Percentiles rank a stretch among this genome's conserved stretches.
phyloP scores from a whole-genome alignment of 2,888 invertebrate species.

The Acanthosepion pharaonis region DNA sequence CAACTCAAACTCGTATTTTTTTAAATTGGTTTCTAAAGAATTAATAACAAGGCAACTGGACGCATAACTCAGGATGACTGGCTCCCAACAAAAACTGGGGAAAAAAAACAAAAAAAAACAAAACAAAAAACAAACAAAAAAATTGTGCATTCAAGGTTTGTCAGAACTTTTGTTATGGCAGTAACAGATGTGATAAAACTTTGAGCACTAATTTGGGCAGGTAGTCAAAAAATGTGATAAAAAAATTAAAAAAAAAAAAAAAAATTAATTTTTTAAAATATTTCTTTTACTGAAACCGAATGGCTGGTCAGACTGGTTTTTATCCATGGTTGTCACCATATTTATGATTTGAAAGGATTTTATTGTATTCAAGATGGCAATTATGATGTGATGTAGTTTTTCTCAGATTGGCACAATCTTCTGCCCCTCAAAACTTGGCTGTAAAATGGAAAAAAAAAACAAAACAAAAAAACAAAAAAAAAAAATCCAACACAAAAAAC shows the following conservation, averaged over 20 bases:
- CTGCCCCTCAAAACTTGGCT: neutral
- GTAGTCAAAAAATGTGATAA: neutral
- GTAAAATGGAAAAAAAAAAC: neutral
- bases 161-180: neutral
- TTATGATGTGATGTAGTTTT: neutral
- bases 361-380: neutral
- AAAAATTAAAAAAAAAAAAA: neutral
- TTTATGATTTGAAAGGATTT: neutral
- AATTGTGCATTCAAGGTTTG: neutral
- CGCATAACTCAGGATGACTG: constrained; percentile 10
- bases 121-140: neutral
- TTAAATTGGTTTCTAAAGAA: neutral
- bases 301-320: neutral
- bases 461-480: neutral
- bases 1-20: neutral
- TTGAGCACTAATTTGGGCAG: constrained; percentile 6
- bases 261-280: constrained; percentile 33
- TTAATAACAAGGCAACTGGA: neutral
- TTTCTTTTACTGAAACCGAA: neutral
- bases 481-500: neutral
- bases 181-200: constrained; percentile 6
- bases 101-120: neutral
- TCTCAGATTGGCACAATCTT: constrained; percentile 16
- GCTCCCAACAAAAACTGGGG: constrained; percentile 11
- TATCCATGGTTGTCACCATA: constrained; percentile 9